These are phyloP conservation scores for Leptoclinus maculatus DNA, from an alignment of 2,797 vertebrate genomes.

Conservation along the genomic window DNA sequence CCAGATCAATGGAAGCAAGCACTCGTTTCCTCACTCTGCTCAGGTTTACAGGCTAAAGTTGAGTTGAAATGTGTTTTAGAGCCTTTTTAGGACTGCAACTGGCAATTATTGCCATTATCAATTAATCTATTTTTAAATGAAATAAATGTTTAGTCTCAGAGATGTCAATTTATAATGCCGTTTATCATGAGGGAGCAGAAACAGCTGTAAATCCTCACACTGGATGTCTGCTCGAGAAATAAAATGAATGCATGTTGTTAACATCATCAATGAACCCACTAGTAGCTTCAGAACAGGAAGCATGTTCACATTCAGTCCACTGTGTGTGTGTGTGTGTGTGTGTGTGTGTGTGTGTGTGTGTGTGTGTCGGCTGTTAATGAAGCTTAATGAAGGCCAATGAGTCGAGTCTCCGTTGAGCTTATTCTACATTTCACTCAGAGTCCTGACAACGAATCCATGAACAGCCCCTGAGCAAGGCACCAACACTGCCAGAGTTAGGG, in stretches of 20 bases:
- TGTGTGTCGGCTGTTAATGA: not conserved
- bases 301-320: too few relatives aligned
- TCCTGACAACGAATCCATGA: conserved; percentile 30
- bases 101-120: not conserved
- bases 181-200: too few relatives aligned
- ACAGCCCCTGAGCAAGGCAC: conserved; percentile 7
- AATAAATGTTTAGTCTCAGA: not conserved
- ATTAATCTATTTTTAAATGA: not conserved
- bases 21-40: not conserved
- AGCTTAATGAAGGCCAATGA: conserved; percentile 14
- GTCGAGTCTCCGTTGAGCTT: not conserved
- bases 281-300: too few relatives aligned
- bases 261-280: too few relatives aligned
- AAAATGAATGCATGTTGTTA: too few relatives aligned
- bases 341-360: too few relatives aligned
- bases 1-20: not conserved
- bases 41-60: not conserved
- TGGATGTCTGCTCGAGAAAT: not conserved
- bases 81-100: not conserved
- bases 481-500: not conserved
- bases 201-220: too few relatives aligned
- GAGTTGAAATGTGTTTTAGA: not conserved
- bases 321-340: too few relatives aligned
- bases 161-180: too few relatives aligned
- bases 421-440: conserved; percentile 30